Base-by-base conservation (phyloP, 2,113 vertebrate species). In the Actinemys pallida region DNA sequence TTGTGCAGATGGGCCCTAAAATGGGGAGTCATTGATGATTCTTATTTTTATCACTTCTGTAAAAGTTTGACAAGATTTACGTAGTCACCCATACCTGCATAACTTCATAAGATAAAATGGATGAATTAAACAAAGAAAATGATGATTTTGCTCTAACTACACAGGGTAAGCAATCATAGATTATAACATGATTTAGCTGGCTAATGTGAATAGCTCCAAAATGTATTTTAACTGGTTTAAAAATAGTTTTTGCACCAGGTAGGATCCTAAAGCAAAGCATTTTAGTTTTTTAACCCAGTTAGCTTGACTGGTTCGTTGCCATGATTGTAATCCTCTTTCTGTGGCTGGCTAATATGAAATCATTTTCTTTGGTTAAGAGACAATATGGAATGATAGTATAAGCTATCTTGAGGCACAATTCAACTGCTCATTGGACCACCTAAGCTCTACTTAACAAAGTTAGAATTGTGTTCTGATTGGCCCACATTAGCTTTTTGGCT, bases 381-480 rank as follows among this genome's bases (percentile, higher is more conserved):
- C 79, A 94, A 95, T 96, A 90, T 88, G 53, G 3, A 81, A 35
- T 42, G 39, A 75, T 57, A 90, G 20, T 85, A 94, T 65, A 54
- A 87, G 90, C 59, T 92, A 72, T 95, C 39, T 81, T 22, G n/a
- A 24, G 72, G 20, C 20, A 42, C 39, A 42, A 24, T 12, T 75
- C 72, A 81, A 6, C 29, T 92, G 72, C 59, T 85, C 88, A 95
- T 81, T 93, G 79, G 69, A 54, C 11, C 10, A 16, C 59, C 57
- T 81, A 57, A 78, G 84, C 54, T 93, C 88, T 94, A 22, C 31
- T 85, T 85, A 87, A 56, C 45, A 62, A 53, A 22, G 5, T 75
- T 39, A 65, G 35, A 75, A 17, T 39, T 84, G n/a, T 86, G 83
- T 78, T 42, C 56, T 78, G 42, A 92, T 84, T 0, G 0, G n/a